Evolutionary conservation across 2,888 invertebrate species (phyloP), one percentile per base, ranked within the genome.

Genomic region (Epinotia nisella): DNA sequence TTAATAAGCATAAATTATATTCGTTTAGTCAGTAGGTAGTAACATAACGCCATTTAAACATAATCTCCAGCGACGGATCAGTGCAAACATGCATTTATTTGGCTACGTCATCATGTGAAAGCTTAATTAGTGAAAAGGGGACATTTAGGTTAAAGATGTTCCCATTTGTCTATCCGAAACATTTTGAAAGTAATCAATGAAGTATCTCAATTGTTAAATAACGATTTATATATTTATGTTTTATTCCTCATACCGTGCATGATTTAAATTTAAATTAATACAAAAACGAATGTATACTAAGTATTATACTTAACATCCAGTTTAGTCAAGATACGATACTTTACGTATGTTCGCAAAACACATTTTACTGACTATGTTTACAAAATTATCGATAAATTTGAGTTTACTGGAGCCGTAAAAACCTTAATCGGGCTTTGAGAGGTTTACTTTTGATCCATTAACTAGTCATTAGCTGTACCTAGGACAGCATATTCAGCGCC

Each of bases 341-440:
- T 24, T 64, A n/a, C 35, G 29, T n/a, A 64, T 51, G 11, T 64
- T 35, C 35, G 51, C 17, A 5, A 24, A 62, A 49, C 49, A 29
- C 62, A 49, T 62, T 19, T 64, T 35, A 51, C 29, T 51, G 10
- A 35, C 11, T 35, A 19, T 64, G 35, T 53, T 64, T 51, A 51
- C 62, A 51, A 29, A 13, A 11, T 11, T 13, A 51, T 51, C 2
- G 49, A 53, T 7, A 64, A 51, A 51, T 51, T 29, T 17, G 49
- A n/a, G 49, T 51, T 51, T 29, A 49, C n/a, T 51, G n/a, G 10
- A 9, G 5, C 29, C 62, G 24, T 51, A 64, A 64, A 24, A 24
- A n/a, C 45, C 24, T 51, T 51, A 62, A 11, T 24, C 29, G 29
- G 49, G 11, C 17, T 24, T 51, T 29, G 24, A 29, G 17, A 62